Evolutionary conservation across 1,140 invertebrate species (phyloP), one percentile per base, ranked within the genome.

Genomic region (Pomacea maculata): DNA sequence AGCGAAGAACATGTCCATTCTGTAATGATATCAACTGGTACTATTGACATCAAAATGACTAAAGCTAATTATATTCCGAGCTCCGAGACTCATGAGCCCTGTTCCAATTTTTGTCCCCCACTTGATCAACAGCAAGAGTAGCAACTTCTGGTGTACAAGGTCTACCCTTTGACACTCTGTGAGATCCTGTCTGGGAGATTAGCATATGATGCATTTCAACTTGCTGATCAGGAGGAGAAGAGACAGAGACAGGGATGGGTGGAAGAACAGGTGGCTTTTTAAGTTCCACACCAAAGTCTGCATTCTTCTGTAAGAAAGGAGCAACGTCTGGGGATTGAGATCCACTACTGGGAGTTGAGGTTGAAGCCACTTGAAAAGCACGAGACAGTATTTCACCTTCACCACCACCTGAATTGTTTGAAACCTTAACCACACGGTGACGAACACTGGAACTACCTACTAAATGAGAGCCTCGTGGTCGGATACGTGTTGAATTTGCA

Each of bases 291-390:
- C 72, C 65, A n/a, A 73, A 45, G 55, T 85, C 84, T 2, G 72
- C 34, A 14, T 71, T 67, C 65, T 71, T 45, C 21, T 82, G 83
- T 34, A 88, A 63, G 76, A 88, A 87, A 12, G 87, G 83, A 21
- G 84, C 75, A 72, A 84, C 81, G 78, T 87, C 86, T 55, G 85
- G 86, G 15, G 85, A 86, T 34, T 86, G 84, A 14, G 84, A 86
- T 19, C 85, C 76, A 83, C 83, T 86, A n/a, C 84, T 82, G 17
- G 79, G 79, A 57, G 77, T 78, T 8, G 70, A 78, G 2, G 77
- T 72, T 29, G 81, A 79, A 17, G 70, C 72, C 11, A 81, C 55
- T 54, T 71, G 54, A 11, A 81, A 29, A 11, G 81, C 54, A 57
- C 76, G 81, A 45, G 70, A 29, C 25, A 67, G 54, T 1, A 61